Base-by-base conservation (phyloP, 2,888 invertebrate genomes). In the Platycheirus rosarum region DNA sequence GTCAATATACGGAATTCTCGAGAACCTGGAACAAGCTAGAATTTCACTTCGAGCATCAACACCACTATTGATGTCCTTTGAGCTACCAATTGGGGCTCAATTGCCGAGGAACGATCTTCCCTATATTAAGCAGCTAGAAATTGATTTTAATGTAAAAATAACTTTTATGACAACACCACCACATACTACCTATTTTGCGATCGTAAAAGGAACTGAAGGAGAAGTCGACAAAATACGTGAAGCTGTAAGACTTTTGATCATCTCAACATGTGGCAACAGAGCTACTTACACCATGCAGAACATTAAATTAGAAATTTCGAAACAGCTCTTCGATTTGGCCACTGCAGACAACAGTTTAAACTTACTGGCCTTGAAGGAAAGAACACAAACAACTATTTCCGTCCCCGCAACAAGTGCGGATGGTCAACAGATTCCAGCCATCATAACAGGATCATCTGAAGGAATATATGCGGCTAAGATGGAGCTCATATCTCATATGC, bases 271-370 rank as follows among this genome's bases (percentile, higher is more conserved):
- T 14, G 73, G 70, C 16, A 55, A 26, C 18, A 84, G 71, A 85
- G 89, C 96, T 95, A 94, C 91, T 88, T 95, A 96, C 90, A 94
- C 96, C 84, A 93, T 94, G 85, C 96, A 97, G 13, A 96, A 96
- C 89, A 97, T 98, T 94, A 95, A 96, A 23, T 92, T 98, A 91
- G 98, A 98, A 90, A 97, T 98, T 77, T 97, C 98, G 0, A 96
- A 97, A 0, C 97, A 97, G 89, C 97, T 98, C 90, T 98, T 98
- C 91, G 92, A 93, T 80, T 94, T 96, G 85, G 97, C 98, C 3
- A 93, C 96, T 73, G 97, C 97, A 0, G 94, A 95, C 68, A 94
- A 94, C 68, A 95, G 95, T 82, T 93, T 93, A 53, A 97, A 97
- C 88, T 91, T 97, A 69, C 95, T 96, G 90, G 92, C 93, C 74